Evolutionary conservation across 2,797 vertebrate genomes (phyloP).

Genomic region (Acanthopagrus latus): DNA sequence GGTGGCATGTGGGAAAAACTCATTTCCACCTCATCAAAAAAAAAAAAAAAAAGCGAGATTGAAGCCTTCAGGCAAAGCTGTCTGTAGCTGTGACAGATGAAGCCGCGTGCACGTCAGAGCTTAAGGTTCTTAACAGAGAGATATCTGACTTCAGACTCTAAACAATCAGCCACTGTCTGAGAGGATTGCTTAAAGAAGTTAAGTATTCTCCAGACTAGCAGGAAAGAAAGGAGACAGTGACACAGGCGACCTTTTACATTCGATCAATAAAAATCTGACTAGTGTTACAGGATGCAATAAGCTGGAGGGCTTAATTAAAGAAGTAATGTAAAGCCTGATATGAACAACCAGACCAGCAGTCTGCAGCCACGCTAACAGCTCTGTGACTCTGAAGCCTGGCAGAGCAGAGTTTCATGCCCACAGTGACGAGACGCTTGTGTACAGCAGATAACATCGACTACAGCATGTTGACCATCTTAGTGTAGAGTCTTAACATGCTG

Average conservation of each 20-base stretch:
- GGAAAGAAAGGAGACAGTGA: constrained; percentile 2
- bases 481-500: too few relatives aligned
- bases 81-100: neutral
- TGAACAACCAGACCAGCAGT: neutral
- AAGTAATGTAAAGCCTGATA: neutral
- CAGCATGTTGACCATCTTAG: too few relatives aligned
- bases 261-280: constrained; percentile 20
- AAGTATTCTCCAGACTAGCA: neutral
- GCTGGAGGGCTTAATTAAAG: neutral
- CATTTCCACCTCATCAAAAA: constrained; percentile 8
- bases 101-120: neutral
- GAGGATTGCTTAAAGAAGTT: neutral
- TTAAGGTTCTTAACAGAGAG: neutral
- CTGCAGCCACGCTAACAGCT: neutral
- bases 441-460: too few relatives aligned
- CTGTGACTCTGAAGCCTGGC: neutral
- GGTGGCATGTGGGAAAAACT: neutral
- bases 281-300: constrained; percentile 11
- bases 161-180: neutral
- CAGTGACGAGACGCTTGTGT: too few relatives aligned
- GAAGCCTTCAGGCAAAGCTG: neutral
- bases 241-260: constrained; percentile 1
- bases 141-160: neutral
- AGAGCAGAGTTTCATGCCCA: neutral
- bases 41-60: neutral